Evolutionary conservation across 2,888 invertebrate genomes (phyloP).

Genomic region (Nebria salina): DNA sequence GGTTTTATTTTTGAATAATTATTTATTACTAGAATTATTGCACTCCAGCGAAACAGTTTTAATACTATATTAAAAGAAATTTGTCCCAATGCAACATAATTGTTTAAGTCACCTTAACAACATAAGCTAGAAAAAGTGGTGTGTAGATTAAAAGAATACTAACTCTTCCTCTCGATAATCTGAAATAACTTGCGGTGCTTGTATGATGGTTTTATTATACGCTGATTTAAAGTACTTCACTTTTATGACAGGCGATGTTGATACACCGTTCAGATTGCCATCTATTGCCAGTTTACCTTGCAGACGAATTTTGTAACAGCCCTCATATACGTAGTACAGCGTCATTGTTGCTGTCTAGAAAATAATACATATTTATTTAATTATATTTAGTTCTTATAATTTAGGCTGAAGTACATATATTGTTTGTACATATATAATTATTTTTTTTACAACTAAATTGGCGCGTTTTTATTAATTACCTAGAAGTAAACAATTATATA

Average conservation of each 20-base stretch:
- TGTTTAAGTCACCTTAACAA: too few species aligned
- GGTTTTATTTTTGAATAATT: too few species aligned
- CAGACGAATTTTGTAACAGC: slow-evolving; percentile 11
- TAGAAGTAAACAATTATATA: too few species aligned
- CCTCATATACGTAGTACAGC: not conserved
- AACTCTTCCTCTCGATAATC: not conserved
- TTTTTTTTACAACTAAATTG: too few species aligned
- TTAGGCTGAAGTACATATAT: not conserved
- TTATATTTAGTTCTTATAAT: not conserved
- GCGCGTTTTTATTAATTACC: too few species aligned
- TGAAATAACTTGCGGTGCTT: not conserved
- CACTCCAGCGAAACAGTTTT: too few species aligned
- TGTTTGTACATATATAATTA: too few species aligned
- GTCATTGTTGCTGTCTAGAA: not conserved
- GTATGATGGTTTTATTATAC: not conserved
- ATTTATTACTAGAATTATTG: too few species aligned
- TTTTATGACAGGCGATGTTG: not conserved
- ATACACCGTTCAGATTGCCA: not conserved
- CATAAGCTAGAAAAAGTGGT: too few species aligned
- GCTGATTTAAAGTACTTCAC: not conserved
- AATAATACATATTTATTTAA: not conserved
- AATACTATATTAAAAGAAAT: too few species aligned
- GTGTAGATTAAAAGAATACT: not conserved
- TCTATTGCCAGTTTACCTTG: not conserved
- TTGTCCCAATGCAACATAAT: too few species aligned